Evolutionary conservation across 2,113 vertebrate genomes (phyloP).

Genomic region (Cairina moschata): DNA sequence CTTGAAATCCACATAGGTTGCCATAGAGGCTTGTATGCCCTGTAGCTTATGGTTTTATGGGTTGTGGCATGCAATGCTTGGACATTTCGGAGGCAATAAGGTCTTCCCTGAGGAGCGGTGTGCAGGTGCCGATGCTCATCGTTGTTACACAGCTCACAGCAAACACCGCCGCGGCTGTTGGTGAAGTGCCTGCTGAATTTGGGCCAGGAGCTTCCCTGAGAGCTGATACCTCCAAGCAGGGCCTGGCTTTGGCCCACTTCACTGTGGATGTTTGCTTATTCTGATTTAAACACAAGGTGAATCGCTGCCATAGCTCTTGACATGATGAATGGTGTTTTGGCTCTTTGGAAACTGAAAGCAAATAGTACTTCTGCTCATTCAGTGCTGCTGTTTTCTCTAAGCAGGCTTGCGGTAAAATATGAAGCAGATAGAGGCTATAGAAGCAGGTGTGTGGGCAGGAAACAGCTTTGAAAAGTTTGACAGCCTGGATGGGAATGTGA

Average conservation of each 20-base stretch:
- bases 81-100: not conserved
- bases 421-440: not conserved
- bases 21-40: no score
- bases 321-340: not conserved
- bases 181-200: not conserved
- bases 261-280: not conserved
- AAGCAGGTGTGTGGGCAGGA: not conserved
- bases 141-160: rapidly evolving
- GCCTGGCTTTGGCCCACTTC: not conserved
- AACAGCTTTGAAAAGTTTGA: not conserved
- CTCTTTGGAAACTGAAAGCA: not conserved
- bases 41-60: not conserved
- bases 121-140: rapidly evolving
- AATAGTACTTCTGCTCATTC: not conserved
- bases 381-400: not conserved
- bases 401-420: not conserved
- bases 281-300: not conserved
- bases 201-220: not conserved
- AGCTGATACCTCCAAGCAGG: not conserved
- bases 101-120: not conserved
- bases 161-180: rapidly evolving
- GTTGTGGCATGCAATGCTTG: not conserved
- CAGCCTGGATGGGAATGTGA: not conserved
- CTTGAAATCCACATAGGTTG: not conserved
- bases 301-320: not conserved